Conservation (phyloP, 2,113 vertebrate genomes). For the Monopterus albus region DNA sequence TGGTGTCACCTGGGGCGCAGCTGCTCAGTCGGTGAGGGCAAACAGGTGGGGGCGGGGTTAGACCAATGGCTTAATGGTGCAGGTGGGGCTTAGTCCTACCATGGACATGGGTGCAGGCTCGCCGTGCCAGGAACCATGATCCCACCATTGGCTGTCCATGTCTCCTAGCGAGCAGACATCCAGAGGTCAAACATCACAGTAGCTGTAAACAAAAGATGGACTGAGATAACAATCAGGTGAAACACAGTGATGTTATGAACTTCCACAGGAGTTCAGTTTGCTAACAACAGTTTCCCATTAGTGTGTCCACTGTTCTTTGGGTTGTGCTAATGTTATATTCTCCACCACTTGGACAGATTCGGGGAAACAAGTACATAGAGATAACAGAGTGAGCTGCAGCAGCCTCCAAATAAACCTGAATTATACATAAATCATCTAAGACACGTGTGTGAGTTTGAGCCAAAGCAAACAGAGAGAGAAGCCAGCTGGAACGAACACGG, state of each 20-base stretch:
- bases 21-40: no score
- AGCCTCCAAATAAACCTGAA: neutral
- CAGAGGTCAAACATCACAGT: neutral
- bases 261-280: no score
- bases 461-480: no score
- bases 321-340: no score
- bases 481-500: no score
- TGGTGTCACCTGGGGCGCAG: neutral
- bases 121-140: conserved; percentile 92
- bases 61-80: neutral
- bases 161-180: conserved; percentile 83
- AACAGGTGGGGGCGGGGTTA: neutral
- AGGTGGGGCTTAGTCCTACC: conserved; percentile 88
- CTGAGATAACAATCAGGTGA: no score
- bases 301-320: no score
- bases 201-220: neutral
- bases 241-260: no score
- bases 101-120: conserved; percentile 91
- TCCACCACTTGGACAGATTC: neutral
- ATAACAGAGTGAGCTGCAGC: neutral
- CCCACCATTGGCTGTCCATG: conserved; percentile 97
- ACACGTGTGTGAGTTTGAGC: no score
- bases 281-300: no score
- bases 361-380: neutral
- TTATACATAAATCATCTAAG: no score